Evolutionary conservation across 2,797 vertebrate species (phyloP), one percentile per base, ranked within the genome.

Genomic region (Limnodromus scolopaceus): DNA sequence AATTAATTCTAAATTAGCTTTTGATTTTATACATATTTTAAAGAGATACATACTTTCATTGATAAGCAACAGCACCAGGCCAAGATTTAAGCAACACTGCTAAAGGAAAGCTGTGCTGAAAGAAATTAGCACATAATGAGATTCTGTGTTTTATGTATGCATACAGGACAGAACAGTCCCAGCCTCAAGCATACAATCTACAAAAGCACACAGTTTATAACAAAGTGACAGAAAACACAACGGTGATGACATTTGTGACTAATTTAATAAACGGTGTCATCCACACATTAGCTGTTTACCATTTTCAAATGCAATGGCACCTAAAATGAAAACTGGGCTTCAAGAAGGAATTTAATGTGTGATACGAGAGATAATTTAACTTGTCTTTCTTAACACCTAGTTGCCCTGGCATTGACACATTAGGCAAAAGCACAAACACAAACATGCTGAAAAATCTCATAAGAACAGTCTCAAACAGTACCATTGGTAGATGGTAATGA

Each of bases 151-250:
- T 28, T 68, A 30, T 16, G 13, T 14, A 30, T 16, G 71, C 20
- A 60, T 1, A 63, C 22, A 84, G 70, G 61, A 87, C 36, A 88
- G 58, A 84, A 87, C 15, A 94, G 78, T 13, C 45, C 4, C 49
- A 86, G 27, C 18, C 54, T 61, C 38, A 38, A 83, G 54, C 16
- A 1, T 27, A 75, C 30, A 27, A 45, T 27, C 57, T 22, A 49
- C 3, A 4, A 48, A 94, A 87, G 30, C 65, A 87, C 11, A 68
- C 14, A 60, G 34, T 34, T 91, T 49, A 68, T 24, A 84, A 87
- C 18, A 48, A 86, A 75, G 58, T 61, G 77, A 86, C 77, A 96
- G 80, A 69, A 93, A 91, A 82, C 82, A 22, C 69, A 92, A 53
- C 4, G 4, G 43, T 16, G 39, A 74, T 64, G 41, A 64, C 55